These are phyloP conservation scores for Erebia epiphron DNA, from an alignment of 2,888 invertebrate genomes.

Conservation along the genomic window DNA sequence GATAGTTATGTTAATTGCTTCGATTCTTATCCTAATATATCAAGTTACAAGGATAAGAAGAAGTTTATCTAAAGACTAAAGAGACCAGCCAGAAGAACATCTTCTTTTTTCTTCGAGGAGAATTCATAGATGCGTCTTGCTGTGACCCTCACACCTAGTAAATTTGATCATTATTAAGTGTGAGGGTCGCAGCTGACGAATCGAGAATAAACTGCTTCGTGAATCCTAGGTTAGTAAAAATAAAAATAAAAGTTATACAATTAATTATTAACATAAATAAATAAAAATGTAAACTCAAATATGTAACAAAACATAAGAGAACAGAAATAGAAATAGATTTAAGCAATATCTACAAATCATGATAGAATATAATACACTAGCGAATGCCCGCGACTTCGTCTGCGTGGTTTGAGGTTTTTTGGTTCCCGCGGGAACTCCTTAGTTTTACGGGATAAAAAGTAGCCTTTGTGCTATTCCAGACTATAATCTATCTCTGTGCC, in stretches of 20 bases:
- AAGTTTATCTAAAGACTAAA: neutral
- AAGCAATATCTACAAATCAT: neutral
- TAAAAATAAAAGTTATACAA: neutral
- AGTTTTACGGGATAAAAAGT: no score
- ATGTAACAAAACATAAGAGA: neutral
- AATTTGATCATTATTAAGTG: conserved; percentile 55
- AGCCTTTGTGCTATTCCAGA: no score
- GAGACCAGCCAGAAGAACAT: neutral
- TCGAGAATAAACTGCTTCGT: conserved; percentile 32
- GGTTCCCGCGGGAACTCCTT: no score
- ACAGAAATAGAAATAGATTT: neutral
- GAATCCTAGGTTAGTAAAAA: conserved; percentile 13
- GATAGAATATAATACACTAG: neutral
- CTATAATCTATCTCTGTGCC: no score
- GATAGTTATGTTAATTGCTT: no score
- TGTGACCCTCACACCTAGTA: conserved; percentile 78
- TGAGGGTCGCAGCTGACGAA: conserved; percentile 65
- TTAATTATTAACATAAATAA: neutral
- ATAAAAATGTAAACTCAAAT: neutral
- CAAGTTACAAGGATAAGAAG: no score
- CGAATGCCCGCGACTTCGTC: no score
- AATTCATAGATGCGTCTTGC: conserved; percentile 50
- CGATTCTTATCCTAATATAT: no score
- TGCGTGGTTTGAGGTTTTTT: no score
- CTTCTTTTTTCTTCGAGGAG: conserved; percentile 32